phyloP scores from a whole-genome alignment of 1,140 invertebrate genomes.

The Aplysia californica region DNA sequence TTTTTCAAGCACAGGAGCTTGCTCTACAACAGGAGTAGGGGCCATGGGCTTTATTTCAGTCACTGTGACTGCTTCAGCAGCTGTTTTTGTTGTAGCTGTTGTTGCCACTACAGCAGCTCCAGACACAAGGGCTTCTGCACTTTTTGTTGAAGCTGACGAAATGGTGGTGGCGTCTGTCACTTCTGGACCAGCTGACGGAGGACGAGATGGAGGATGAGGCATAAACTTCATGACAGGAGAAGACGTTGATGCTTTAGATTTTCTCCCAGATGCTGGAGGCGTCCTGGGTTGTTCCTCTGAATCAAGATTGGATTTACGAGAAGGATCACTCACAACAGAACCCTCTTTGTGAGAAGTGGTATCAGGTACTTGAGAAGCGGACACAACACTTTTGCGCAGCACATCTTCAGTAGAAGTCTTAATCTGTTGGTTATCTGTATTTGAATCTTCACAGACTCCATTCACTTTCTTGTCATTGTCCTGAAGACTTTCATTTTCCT shows the following conservation, averaged over 20 bases:
- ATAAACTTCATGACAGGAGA: too few relatives aligned
- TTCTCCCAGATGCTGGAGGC: slow-evolving; percentile 6
- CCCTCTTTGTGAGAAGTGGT: too few relatives aligned
- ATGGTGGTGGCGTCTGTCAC: too few relatives aligned
- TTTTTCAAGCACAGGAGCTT: slow-evolving; percentile 4
- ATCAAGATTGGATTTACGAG: too few relatives aligned
- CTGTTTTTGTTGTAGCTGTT: not conserved
- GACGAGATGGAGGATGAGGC: too few relatives aligned
- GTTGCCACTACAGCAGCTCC: not conserved
- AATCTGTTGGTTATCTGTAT: slow-evolving; percentile 16
- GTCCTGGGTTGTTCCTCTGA: slow-evolving; percentile 1
- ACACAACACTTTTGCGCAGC: slow-evolving; percentile 21
- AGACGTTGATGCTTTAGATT: too few relatives aligned
- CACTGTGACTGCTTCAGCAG: not conserved
- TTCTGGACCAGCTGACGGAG: not conserved
- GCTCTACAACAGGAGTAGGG: slow-evolving; percentile 16
- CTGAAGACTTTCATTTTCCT: slow-evolving; percentile 3
- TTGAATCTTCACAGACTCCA: not conserved
- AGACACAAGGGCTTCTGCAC: not conserved
- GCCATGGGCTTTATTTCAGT: not conserved
- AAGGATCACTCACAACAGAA: too few relatives aligned
- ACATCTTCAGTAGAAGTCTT: not conserved
- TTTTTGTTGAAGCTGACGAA: not conserved
- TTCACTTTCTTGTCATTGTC: not conserved
- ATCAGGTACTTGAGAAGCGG: too few relatives aligned